Evolutionary conservation across 2,797 vertebrate species (phyloP).

Genomic region (Sphenodon punctatus): DNA sequence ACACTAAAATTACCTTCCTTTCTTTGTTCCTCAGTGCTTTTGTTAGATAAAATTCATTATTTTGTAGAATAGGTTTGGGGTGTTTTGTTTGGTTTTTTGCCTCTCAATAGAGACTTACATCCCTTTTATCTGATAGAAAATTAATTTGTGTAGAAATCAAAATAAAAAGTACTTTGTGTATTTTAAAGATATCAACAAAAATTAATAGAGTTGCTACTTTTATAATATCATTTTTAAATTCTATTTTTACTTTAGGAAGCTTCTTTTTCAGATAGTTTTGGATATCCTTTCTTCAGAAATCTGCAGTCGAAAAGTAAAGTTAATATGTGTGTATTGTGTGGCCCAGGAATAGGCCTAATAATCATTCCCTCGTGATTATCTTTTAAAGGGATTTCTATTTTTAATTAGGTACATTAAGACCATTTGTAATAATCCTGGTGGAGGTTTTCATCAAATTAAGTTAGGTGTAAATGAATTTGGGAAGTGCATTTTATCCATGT

Average conservation of each 20-base stretch:
- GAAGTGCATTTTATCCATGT: not conserved
- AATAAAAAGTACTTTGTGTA: not conserved
- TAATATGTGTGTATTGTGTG: not conserved
- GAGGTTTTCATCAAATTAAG: not conserved
- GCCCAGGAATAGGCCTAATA: not conserved
- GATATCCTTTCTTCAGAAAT: not conserved
- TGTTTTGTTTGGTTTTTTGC: too few species aligned
- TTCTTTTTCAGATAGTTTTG: not conserved
- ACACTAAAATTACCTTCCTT: not conserved
- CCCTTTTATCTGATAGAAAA: not conserved
- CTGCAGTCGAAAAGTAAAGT: not conserved
- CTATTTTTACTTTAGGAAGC: not conserved
- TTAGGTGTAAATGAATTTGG: not conserved
- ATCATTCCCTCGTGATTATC: not conserved
- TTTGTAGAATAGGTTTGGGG: not conserved
- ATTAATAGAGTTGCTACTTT: not conserved
- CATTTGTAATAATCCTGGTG: not conserved
- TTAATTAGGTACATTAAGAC: not conserved
- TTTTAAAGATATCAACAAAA: not conserved
- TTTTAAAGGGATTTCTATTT: not conserved
- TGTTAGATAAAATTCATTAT: slow-evolving; percentile 12
- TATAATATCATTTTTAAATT: not conserved
- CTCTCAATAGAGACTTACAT: not conserved
- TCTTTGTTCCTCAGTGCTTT: slow-evolving; percentile 1
- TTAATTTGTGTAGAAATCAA: slow-evolving; percentile 13